These are phyloP conservation scores for Crotalus tigris DNA, from an alignment of 2,113 vertebrate species.

Conservation along the genomic window DNA sequence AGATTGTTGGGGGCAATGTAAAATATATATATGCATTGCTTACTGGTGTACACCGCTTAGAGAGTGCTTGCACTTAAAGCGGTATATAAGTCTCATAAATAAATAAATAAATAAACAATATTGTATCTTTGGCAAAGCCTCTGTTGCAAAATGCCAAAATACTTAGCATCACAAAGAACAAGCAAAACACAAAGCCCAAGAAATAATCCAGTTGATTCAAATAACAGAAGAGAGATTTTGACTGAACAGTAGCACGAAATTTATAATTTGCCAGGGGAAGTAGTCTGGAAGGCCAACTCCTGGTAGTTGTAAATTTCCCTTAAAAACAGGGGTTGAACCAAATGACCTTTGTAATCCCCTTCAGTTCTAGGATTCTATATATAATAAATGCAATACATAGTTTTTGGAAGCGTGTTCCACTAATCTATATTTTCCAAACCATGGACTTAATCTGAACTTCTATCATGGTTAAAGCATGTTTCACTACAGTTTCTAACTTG, in stretches of 20 bases:
- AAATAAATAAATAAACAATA: background rate
- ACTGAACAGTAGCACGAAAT: background rate
- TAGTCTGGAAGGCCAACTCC: background rate
- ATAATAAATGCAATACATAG: background rate
- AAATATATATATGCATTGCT: too few species aligned
- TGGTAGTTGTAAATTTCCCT: background rate
- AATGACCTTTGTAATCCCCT: background rate
- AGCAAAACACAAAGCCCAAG: background rate
- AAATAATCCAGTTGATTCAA: background rate
- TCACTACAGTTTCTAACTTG: background rate
- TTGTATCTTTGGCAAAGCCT: background rate
- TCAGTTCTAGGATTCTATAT: background rate
- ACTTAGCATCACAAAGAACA: background rate
- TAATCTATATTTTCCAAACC: background rate
- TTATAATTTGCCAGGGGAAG: background rate
- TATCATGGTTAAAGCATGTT: background rate
- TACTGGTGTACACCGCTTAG: too few species aligned
- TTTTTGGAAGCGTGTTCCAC: background rate
- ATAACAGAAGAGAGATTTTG: background rate
- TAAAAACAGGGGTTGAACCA: background rate
- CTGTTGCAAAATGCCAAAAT: background rate
- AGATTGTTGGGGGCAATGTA: too few species aligned
- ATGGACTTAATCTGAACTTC: background rate
- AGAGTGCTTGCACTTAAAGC: too few species aligned
- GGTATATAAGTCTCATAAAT: too few species aligned